These are phyloP conservation scores for Achatina immaculata DNA, from an alignment of 1,140 invertebrate species.

Conservation along the genomic window DNA sequence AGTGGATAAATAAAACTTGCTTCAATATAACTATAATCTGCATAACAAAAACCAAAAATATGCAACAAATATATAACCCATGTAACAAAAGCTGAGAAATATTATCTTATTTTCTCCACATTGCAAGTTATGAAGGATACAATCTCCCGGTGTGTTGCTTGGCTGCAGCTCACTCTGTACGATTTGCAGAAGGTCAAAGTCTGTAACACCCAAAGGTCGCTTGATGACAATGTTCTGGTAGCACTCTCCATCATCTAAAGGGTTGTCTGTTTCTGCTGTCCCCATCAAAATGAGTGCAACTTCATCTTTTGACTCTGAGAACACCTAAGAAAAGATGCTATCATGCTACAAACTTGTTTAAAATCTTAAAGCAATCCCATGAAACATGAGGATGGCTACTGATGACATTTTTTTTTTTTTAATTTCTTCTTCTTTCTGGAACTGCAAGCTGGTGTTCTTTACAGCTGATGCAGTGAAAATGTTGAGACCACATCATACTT, in stretches of 20 bases:
- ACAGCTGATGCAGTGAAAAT: too few relatives aligned
- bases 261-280: constrained; percentile 72
- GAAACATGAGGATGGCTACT: not conserved
- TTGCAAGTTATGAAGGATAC: constrained; percentile 64
- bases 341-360: too few relatives aligned
- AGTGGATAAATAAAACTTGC: too few relatives aligned
- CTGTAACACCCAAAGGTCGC: constrained; percentile 62
- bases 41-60: not conserved
- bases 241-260: constrained; percentile 66
- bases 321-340: constrained; percentile 67
- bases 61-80: not conserved
- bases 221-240: constrained; percentile 71
- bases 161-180: constrained; percentile 69
- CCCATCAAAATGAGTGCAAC: constrained; percentile 72
- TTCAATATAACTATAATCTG: too few relatives aligned
- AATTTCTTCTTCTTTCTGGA: not conserved
- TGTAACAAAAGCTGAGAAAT: not conserved
- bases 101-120: not conserved
- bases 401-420: not conserved
- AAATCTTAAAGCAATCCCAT: not conserved
- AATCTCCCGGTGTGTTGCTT: constrained; percentile 68
- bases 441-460: too few relatives aligned
- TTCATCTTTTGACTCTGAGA: constrained; percentile 74
- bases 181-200: constrained; percentile 71
- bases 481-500: too few relatives aligned